These are phyloP conservation scores for Oplegnathus fasciatus DNA, from an alignment of 2,113 vertebrate species.

Conservation along the genomic window DNA sequence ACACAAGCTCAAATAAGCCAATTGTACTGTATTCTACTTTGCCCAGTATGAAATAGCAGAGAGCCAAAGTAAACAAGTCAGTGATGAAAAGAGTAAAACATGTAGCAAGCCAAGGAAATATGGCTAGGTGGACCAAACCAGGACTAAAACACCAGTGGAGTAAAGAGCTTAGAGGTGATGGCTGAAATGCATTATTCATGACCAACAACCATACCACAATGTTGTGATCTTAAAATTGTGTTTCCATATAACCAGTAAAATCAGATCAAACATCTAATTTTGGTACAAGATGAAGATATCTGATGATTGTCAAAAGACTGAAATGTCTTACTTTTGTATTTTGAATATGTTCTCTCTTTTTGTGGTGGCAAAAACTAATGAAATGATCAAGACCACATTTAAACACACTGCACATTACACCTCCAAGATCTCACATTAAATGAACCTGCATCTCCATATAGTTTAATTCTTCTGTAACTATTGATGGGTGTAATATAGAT, in stretches of 20 bases:
- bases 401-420: not conserved
- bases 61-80: slow-evolving; percentile 47
- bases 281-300: not conserved
- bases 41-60: slow-evolving; percentile 8
- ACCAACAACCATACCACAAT: not conserved
- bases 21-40: slow-evolving; percentile 2
- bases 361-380: not conserved
- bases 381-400: not conserved
- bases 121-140: not conserved
- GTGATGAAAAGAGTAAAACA: slow-evolving; percentile 19
- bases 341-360: not conserved
- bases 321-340: not conserved
- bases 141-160: not conserved
- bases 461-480: not conserved
- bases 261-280: not conserved
- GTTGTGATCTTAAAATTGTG: not conserved
- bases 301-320: not conserved
- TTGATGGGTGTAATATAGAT: too few relatives aligned
- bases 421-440: not conserved
- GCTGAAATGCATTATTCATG: not conserved
- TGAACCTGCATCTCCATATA: not conserved
- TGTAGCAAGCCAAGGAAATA: slow-evolving; percentile 12
- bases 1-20: slow-evolving; percentile 37
- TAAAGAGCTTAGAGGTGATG: not conserved
- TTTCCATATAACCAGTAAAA: not conserved